Conservation (phyloP, 1,140 invertebrate species). For the Gyrodactylus bullatarudis region DNA sequence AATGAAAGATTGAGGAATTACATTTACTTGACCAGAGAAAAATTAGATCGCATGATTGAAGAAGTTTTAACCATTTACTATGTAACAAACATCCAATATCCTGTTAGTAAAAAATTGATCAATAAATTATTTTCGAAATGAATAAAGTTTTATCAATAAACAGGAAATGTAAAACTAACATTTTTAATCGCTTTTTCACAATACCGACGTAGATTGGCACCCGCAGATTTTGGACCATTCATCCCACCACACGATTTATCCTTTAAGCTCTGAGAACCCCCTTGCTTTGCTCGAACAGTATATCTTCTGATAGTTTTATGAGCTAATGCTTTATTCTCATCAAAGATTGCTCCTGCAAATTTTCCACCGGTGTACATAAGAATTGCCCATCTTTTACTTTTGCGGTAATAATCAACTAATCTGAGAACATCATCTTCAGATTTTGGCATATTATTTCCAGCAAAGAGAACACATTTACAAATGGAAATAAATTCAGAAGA, state of each 20-base stretch:
- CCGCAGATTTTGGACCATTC: constrained; percentile 31
- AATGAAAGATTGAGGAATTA: neutral
- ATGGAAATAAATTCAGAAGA: neutral
- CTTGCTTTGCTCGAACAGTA: constrained; percentile 38
- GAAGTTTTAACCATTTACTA: neutral
- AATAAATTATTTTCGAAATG: no score
- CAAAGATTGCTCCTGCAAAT: neutral
- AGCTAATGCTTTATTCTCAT: constrained; percentile 18
- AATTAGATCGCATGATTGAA: neutral
- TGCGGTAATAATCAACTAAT: neutral
- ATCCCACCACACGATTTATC: constrained; percentile 27
- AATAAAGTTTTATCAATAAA: constrained; percentile 22
- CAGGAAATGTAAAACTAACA: neutral
- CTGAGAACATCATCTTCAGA: neutral
- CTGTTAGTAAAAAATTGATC: no score
- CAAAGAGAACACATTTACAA: neutral
- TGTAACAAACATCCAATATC: constrained; percentile 17
- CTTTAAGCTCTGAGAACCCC: constrained; percentile 30
- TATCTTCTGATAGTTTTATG: constrained; percentile 48
- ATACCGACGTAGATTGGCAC: constrained; percentile 32
- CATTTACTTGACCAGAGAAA: neutral
- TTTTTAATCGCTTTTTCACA: neutral
- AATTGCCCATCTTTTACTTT: neutral
- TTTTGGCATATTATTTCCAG: neutral
- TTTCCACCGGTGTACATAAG: neutral